These are phyloP conservation scores for Drosophila anomalata DNA, from an alignment of 2,888 invertebrate genomes.

Conservation along the genomic window DNA sequence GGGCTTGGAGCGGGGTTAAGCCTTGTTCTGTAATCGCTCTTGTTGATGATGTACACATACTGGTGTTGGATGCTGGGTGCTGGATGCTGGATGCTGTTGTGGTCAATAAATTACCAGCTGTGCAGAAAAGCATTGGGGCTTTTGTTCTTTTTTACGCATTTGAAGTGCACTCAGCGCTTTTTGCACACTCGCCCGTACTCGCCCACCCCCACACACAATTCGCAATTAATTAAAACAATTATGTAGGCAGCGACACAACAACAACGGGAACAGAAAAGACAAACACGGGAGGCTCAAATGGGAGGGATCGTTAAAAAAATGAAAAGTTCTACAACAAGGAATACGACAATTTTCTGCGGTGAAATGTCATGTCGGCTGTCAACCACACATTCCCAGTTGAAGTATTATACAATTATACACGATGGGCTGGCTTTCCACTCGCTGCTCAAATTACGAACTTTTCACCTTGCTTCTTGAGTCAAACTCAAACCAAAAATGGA, in stretches of 20 bases:
- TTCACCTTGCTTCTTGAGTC: constrained; percentile 50
- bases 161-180: constrained; percentile 76
- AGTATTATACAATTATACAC: constrained; percentile 68
- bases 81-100: constrained; percentile 36
- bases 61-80: constrained; percentile 13
- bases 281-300: constrained; percentile 19
- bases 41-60: constrained; percentile 33
- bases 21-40: constrained; percentile 50
- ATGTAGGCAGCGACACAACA: constrained; percentile 46
- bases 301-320: constrained; percentile 9
- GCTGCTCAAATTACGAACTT: constrained; percentile 2
- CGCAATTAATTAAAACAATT: constrained; percentile 78
- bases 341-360: constrained; percentile 54
- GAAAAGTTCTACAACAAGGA: constrained; percentile 11
- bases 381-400: constrained; percentile 67
- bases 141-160: constrained; percentile 68
- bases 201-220: constrained; percentile 49
- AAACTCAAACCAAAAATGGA: constrained; percentile 19
- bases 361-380: constrained; percentile 78
- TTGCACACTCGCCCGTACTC: constrained; percentile 46
- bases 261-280: constrained; percentile 38
- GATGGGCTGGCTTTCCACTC: constrained; percentile 27
- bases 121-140: constrained; percentile 54
- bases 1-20: constrained; percentile 34
- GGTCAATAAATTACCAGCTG: constrained; percentile 76